phyloP scores from a whole-genome alignment of 2,888 invertebrate species.

The Calameuta filiformis region DNA sequence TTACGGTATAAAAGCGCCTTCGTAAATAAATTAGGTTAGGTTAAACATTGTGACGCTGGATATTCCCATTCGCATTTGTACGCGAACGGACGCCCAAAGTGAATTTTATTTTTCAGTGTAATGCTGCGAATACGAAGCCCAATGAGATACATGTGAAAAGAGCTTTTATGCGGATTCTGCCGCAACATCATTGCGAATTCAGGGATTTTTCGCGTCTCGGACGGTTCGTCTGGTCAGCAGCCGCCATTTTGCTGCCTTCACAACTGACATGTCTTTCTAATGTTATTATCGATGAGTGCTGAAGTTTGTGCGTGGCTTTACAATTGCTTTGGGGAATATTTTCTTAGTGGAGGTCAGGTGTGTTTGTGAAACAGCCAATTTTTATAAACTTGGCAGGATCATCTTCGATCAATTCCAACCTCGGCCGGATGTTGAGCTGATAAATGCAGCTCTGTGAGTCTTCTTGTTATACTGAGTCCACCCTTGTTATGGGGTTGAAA shows the following conservation, averaged over 20 bases:
- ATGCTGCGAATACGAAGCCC: background rate
- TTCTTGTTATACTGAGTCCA: conserved; percentile 23
- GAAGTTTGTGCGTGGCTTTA: conserved; percentile 38
- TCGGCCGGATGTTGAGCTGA: conserved; percentile 16
- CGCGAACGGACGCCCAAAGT: background rate
- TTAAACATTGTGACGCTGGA: background rate
- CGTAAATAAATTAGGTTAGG: background rate
- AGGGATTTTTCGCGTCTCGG: conserved; percentile 23
- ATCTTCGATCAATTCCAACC: conserved; percentile 28
- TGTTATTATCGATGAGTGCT: conserved; percentile 56
- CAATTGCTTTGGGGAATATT: background rate
- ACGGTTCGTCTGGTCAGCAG: conserved; percentile 41
- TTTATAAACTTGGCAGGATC: background rate
- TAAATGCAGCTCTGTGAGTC: conserved; percentile 24
- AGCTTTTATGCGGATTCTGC: background rate
- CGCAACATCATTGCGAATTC: background rate
- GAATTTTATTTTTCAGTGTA: background rate
- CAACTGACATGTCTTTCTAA: conserved; percentile 61
- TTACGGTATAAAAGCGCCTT: background rate
- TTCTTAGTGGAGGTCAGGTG: background rate
- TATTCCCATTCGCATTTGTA: background rate
- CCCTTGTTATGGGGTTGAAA: conserved; percentile 19
- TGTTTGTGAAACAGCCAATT: background rate
- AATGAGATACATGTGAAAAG: background rate
- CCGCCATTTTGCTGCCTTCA: conserved; percentile 59